A percentile compares a stretch with the other conserved stretches of the same genome.
These are phyloP conservation scores for Ciona savignyi DNA, from an alignment of 23 tunicate genomes.

Conservation along the genomic window DNA sequence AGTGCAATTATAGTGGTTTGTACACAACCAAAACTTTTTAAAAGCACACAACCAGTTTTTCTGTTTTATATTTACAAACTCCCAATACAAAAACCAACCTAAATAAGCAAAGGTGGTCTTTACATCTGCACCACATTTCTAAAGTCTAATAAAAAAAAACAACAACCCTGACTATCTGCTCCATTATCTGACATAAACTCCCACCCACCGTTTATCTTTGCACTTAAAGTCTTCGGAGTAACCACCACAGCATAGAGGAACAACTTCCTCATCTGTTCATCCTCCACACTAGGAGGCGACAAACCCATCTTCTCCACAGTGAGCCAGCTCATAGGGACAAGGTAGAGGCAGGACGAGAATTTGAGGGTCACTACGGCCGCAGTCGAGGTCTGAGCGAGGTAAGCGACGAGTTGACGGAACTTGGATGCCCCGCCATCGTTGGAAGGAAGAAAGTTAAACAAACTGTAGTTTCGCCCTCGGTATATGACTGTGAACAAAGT, in stretches of 20 bases:
- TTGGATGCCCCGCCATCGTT: conserved; percentile 65
- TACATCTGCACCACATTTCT: no score
- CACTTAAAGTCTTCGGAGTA: conserved; percentile 53
- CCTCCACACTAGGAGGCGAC: neutral
- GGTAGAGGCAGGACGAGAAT: conserved; percentile 42
- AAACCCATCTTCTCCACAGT: conserved; percentile 63
- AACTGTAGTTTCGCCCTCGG: conserved; percentile 69
- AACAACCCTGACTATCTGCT: no score
- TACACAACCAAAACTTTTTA: no score
- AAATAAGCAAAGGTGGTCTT: no score
- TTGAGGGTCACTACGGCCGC: conserved; percentile 61
- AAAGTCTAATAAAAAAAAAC: no score
- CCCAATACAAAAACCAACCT: no score
- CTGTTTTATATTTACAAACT: no score
- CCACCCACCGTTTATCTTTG: conserved; percentile 48
- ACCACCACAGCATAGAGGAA: conserved; percentile 60
- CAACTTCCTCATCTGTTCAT: conserved; percentile 22
- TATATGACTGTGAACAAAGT: conserved; percentile 41
- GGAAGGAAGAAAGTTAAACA: conserved; percentile 49
- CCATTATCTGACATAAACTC: no score
- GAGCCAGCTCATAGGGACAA: conserved; percentile 43
- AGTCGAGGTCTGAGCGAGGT: conserved; percentile 46
- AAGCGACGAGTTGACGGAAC: conserved; percentile 73
- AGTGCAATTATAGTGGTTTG: no score
- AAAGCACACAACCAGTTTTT: no score